Conservation (phyloP, 30 jellyfish, hydroid and myxozoan species). For the Rhopilema esculentum region DNA sequence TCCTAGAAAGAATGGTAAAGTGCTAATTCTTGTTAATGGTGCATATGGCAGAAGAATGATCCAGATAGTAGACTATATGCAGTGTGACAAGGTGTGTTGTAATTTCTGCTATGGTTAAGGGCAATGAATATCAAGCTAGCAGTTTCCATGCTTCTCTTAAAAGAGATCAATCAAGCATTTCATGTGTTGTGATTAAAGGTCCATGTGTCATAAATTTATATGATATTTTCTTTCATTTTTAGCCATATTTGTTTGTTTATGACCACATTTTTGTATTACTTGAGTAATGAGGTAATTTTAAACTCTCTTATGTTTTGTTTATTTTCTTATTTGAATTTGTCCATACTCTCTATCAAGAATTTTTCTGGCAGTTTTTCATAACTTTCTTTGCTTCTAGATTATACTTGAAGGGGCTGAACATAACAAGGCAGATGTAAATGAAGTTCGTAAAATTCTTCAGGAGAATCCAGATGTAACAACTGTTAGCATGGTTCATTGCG, state of each 20-base stretch:
- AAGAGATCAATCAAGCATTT: no score
- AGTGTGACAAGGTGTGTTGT: slow-evolving; percentile 76
- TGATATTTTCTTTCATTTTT: no score
- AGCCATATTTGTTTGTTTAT: no score
- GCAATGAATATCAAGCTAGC: neutral
- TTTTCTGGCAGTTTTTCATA: no score
- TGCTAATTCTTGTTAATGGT: slow-evolving; percentile 83
- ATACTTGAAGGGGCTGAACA: slow-evolving; percentile 80
- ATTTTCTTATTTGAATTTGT: no score
- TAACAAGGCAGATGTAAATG: slow-evolving; percentile 69
- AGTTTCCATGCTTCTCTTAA: neutral
- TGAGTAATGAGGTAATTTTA: no score
- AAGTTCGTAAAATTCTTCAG: slow-evolving; percentile 50
- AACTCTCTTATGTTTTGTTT: no score
- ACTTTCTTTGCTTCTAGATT: slow-evolving; percentile 42
- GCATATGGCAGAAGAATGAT: slow-evolving; percentile 93
- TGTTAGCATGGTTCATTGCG: slow-evolving; percentile 98
- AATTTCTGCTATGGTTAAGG: neutral
- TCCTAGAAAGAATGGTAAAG: slow-evolving; percentile 86
- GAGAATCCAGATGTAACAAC: slow-evolving; percentile 81
- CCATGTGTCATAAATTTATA: no score
- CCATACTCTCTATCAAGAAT: no score
- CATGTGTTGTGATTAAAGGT: no score
- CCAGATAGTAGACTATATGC: slow-evolving; percentile 78
- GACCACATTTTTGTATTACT: no score